Conservation (phyloP, 2,888 invertebrate species). For the Catocala sponsa region DNA sequence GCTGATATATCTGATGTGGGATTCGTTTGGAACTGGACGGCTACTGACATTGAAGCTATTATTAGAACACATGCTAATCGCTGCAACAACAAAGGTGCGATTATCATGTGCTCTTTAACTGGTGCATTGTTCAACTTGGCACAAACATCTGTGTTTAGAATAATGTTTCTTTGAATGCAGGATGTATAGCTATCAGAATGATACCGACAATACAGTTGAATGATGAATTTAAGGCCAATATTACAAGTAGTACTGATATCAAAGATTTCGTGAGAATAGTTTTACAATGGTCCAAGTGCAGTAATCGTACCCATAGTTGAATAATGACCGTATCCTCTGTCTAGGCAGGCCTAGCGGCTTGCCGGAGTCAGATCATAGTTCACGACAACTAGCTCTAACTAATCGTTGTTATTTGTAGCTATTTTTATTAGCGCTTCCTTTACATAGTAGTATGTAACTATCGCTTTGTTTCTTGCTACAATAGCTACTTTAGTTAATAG, state of each 20-base stretch:
- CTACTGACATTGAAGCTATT: slow-evolving; percentile 58
- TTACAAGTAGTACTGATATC: slow-evolving; percentile 28
- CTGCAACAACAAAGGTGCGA: slow-evolving; percentile 59
- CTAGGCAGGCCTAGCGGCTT: slow-evolving; percentile 33
- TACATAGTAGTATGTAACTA: background rate
- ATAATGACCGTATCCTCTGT: slow-evolving; percentile 75
- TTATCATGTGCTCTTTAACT: slow-evolving; percentile 19
- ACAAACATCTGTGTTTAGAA: slow-evolving; percentile 26
- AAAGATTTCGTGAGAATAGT: slow-evolving; percentile 61
- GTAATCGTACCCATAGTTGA: slow-evolving; percentile 58
- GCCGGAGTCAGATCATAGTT: slow-evolving; percentile 25
- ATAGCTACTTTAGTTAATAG: background rate
- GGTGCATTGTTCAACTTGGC: slow-evolving; percentile 34
- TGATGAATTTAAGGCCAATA: slow-evolving; percentile 13
- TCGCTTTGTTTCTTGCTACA: slow-evolving; percentile 3
- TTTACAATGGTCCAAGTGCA: slow-evolving; percentile 64
- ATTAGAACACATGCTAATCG: slow-evolving; percentile 59
- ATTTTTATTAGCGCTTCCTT: slow-evolving; percentile 17
- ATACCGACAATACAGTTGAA: slow-evolving; percentile 12
- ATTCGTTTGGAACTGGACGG: slow-evolving; percentile 70
- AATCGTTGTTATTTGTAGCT: slow-evolving; percentile 13
- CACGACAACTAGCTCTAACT: slow-evolving; percentile 22
- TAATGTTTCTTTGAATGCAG: slow-evolving; percentile 31
- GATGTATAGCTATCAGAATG: slow-evolving; percentile 21
- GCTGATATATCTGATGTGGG: slow-evolving; percentile 80